phyloP scores from a whole-genome alignment of 2,113 vertebrate genomes.

The Paramisgurnus dabryanus region DNA sequence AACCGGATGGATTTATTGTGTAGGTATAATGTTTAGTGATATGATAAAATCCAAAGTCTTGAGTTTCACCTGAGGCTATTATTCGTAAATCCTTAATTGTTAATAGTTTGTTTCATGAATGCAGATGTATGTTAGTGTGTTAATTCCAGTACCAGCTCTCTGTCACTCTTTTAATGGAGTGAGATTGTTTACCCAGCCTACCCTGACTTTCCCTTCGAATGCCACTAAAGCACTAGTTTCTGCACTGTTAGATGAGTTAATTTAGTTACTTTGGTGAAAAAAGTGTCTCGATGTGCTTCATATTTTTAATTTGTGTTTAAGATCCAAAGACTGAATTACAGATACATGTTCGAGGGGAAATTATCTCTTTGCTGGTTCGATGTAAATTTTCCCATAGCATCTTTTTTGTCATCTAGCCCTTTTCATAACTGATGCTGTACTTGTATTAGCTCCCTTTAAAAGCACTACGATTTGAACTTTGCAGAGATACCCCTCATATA shows the following conservation, averaged over 20 bases:
- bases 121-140: not conserved
- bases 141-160: not conserved
- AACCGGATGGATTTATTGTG: not conserved
- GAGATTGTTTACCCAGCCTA: not conserved
- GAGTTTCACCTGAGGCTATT: not conserved
- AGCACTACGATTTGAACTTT: conserved; percentile 25
- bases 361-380: not conserved
- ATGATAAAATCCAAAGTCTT: not conserved
- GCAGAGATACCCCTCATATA: conserved; percentile 11
- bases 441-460: conserved; percentile 36
- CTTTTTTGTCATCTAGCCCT: not conserved
- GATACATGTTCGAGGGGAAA: not conserved
- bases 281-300: not conserved
- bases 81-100: not conserved
- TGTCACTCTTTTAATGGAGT: not conserved
- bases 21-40: not conserved
- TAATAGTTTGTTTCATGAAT: conserved; percentile 7
- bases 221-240: conserved; percentile 33
- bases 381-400: not conserved
- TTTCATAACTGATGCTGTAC: not conserved
- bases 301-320: conserved; percentile 16
- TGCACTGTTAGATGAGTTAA: conserved; percentile 25
- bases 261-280: not conserved
- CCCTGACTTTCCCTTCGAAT: not conserved
- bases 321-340: not conserved